phyloP scores from a whole-genome alignment of 2,888 invertebrate species.

The Thymelicus sylvestris region DNA sequence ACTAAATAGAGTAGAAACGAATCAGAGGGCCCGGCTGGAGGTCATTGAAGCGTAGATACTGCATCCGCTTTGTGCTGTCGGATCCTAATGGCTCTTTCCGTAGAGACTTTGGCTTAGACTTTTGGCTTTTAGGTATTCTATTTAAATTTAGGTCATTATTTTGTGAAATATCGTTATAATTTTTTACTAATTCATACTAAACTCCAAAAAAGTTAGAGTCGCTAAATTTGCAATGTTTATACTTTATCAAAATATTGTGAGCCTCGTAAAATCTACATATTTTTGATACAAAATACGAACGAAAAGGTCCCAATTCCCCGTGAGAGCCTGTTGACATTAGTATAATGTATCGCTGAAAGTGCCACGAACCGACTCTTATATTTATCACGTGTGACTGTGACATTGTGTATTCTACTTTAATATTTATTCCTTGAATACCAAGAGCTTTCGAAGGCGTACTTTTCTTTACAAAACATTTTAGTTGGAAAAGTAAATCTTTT shows the following conservation, averaged over 20 bases:
- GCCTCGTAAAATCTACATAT: not conserved
- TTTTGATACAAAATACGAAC: not conserved
- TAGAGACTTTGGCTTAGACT: too few species aligned
- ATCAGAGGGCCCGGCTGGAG: conserved; percentile 4
- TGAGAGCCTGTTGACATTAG: not conserved
- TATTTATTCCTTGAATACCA: conserved; percentile 2
- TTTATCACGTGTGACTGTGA: not conserved
- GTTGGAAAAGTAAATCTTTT: not conserved
- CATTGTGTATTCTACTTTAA: not conserved
- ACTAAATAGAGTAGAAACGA: conserved; percentile 13
- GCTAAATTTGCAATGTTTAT: too few species aligned
- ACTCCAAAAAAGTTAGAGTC: too few species aligned
- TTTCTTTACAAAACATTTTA: not conserved
- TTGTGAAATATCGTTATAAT: too few species aligned
- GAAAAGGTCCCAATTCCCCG: not conserved
- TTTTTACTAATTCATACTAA: too few species aligned
- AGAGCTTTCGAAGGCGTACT: not conserved
- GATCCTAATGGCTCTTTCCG: conserved; percentile 17
- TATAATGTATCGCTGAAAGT: conserved; percentile 3
- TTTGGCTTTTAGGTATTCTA: conserved; percentile 12
- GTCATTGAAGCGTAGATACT: conserved; percentile 5
- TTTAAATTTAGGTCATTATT: too few species aligned
- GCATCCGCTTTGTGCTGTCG: conserved; percentile 12
- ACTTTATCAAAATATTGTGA: not conserved
- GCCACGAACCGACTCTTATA: not conserved